A percentile compares a stretch with the other conserved stretches of the same genome.
phyloP scores from a whole-genome alignment of 2,797 vertebrate genomes.

The Schizopygopsis malacanthus region DNA sequence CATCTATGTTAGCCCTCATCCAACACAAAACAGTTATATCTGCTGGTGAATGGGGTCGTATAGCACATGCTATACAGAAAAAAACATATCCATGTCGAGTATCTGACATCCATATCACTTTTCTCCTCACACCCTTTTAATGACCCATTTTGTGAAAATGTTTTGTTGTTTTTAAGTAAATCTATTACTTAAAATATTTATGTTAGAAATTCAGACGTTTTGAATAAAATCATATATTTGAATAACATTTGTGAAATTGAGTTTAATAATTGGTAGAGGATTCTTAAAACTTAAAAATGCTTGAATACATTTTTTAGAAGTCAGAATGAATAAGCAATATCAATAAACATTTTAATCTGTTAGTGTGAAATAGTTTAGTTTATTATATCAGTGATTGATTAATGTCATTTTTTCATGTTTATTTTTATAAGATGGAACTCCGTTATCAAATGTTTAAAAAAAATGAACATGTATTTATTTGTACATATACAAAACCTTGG shows the following conservation, averaged over 20 bases:
- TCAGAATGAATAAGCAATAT: neutral
- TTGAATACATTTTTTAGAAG: neutral
- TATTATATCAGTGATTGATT: neutral
- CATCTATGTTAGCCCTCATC: conserved; percentile 15
- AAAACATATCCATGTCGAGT: conserved; percentile 37
- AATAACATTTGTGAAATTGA: neutral
- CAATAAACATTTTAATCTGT: neutral
- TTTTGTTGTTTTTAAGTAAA: neutral
- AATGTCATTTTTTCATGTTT: neutral
- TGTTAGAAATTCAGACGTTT: neutral
- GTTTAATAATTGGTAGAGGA: neutral
- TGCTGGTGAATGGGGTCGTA: conserved; percentile 27
- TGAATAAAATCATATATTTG: neutral
- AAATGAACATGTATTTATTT: rapidly evolving
- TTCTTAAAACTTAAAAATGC: neutral
- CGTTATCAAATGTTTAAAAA: neutral
- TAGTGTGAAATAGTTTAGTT: neutral
- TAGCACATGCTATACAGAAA: conserved; percentile 23
- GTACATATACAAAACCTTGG: neutral
- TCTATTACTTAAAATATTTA: neutral
- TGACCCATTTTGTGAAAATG: conserved; percentile 41
- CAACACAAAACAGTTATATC: conserved; percentile 5
- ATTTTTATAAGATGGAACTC: neutral
- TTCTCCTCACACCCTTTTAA: conserved; percentile 46
- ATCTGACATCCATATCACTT: conserved; percentile 45